phyloP scores from a whole-genome alignment of 2,888 invertebrate genomes.

The Petrolisthes manimaculis region DNA sequence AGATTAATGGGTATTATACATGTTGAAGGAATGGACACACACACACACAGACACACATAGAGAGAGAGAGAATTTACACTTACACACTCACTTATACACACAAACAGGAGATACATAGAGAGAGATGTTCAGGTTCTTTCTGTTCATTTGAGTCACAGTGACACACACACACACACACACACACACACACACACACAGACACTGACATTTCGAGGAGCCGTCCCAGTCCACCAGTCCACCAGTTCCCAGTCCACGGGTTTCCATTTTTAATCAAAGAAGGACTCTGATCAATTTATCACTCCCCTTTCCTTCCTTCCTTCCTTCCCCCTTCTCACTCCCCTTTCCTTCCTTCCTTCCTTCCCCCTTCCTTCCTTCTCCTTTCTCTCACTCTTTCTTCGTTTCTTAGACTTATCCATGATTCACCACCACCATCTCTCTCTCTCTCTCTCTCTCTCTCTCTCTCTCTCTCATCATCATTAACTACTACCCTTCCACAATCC shows the following conservation, averaged over 20 bases:
- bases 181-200: slow-evolving; percentile 14
- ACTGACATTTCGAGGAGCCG: not conserved
- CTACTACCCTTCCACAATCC: not conserved
- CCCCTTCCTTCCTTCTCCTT: no score
- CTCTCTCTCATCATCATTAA: not conserved
- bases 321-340: not conserved
- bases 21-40: not conserved
- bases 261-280: no score
- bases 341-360: not conserved
- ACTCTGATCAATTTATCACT: not conserved
- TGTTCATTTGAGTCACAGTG: not conserved
- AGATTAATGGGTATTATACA: no score
- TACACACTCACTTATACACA: no score
- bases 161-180: not conserved
- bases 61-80: no score
- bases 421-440: not conserved
- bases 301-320: not conserved
- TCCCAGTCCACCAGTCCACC: no score
- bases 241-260: no score
- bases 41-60: no score
- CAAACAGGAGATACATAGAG: not conserved
- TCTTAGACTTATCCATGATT: not conserved
- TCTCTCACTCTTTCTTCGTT: not conserved
- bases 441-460: not conserved
- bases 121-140: not conserved